Percentiles rank a stretch among this genome's conserved stretches.
phyloP scores from a whole-genome alignment of 1,140 invertebrate genomes.

The Solen grandis region DNA sequence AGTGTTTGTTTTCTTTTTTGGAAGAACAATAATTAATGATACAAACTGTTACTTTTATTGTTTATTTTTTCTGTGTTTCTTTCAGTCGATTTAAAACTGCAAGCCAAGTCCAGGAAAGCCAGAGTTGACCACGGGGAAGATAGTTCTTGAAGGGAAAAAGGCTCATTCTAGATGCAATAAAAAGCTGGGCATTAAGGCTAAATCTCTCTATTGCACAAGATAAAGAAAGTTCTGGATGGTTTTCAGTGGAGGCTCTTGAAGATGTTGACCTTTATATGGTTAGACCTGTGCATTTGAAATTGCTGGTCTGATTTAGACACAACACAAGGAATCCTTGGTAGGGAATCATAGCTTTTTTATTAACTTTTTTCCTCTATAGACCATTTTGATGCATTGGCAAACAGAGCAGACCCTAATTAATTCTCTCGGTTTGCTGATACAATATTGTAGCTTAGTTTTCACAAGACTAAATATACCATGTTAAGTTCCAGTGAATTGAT shows the following conservation, averaged over 20 bases:
- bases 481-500: too few relatives aligned
- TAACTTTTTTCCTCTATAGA: too few relatives aligned
- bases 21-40: too few relatives aligned
- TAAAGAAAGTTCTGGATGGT: constrained; percentile 83
- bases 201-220: constrained; percentile 87
- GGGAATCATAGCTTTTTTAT: too few relatives aligned
- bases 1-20: too few relatives aligned
- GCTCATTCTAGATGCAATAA: constrained; percentile 89
- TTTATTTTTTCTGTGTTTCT: too few relatives aligned
- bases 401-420: too few relatives aligned
- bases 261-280: constrained; percentile 86
- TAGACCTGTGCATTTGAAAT: constrained; percentile 88
- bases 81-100: constrained; percentile 84
- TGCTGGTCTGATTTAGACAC: constrained; percentile 92
- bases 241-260: constrained; percentile 72
- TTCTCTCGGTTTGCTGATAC: too few relatives aligned
- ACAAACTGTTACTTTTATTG: too few relatives aligned
- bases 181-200: constrained; percentile 85
- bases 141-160: constrained; percentile 91
- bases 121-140: constrained; percentile 84
- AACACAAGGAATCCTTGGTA: constrained; percentile 91
- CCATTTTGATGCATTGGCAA: too few relatives aligned
- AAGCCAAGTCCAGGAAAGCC: constrained; percentile 86
- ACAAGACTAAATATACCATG: too few relatives aligned
- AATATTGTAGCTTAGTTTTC: too few relatives aligned